Evolutionary conservation across 2,797 vertebrate species (phyloP).

Genomic region (Apodemus agrarius): DNA sequence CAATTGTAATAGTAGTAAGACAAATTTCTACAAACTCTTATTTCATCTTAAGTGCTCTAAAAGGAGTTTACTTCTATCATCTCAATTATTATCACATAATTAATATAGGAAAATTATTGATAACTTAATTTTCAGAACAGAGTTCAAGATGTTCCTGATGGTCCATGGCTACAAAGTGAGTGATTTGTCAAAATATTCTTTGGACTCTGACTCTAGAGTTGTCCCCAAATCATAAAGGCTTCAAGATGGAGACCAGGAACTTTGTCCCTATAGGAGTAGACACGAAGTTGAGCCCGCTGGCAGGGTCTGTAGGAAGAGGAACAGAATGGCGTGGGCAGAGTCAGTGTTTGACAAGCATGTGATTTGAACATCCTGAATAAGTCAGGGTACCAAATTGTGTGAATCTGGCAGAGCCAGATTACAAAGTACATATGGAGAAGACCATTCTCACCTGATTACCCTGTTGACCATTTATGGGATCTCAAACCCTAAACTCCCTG

Average conservation of each 20-base stretch:
- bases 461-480: not conserved
- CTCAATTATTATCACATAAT: not conserved
- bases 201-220: not conserved
- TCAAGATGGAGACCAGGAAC: not conserved
- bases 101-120: not conserved
- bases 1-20: not conserved
- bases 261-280: not conserved
- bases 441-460: not conserved
- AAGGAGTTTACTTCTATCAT: not conserved
- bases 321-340: not conserved
- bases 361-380: not conserved
- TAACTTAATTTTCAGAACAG: slow-evolving; percentile 15
- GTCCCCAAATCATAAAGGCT: not conserved
- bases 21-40: not conserved
- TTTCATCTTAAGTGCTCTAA: not conserved
- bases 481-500: not conserved
- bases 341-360: not conserved
- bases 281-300: fast-evolving
- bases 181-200: not conserved
- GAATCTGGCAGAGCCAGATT: not conserved
- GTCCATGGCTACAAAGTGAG: not conserved
- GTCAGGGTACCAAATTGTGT: not conserved
- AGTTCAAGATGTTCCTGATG: not conserved
- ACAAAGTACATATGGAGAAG: not conserved
- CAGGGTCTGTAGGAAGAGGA: not conserved